These are phyloP conservation scores for Syngnathoides biaculeatus DNA, from an alignment of 2,113 vertebrate genomes.

Conservation along the genomic window DNA sequence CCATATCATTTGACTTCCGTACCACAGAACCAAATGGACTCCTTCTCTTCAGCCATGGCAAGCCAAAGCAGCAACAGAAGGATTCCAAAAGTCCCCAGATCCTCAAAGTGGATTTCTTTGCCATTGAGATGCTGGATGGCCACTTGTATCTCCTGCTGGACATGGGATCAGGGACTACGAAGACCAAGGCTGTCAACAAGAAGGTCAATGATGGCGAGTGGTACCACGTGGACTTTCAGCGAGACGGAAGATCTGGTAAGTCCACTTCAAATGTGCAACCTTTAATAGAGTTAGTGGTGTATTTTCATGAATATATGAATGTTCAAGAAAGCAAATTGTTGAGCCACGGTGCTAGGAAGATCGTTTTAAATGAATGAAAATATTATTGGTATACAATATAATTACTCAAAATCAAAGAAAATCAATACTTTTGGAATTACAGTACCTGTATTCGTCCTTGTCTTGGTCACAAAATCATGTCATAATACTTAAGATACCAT, in stretches of 20 bases:
- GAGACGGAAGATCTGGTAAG: slow-evolving; percentile 92
- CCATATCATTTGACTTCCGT: slow-evolving; percentile 97
- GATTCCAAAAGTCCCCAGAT: slow-evolving; percentile 89
- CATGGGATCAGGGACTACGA: slow-evolving; percentile 97
- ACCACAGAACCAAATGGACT: slow-evolving; percentile 96
- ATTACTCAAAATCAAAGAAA: not conserved
- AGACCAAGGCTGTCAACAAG: slow-evolving; percentile 90
- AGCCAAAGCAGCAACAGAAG: slow-evolving; percentile 88
- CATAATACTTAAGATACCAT: not conserved
- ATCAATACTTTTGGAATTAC: too few relatives aligned
- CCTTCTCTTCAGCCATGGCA: slow-evolving; percentile 95
- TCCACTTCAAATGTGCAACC: not conserved
- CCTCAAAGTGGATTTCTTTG: slow-evolving; percentile 96
- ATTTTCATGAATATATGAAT: not conserved
- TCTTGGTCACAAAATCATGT: not conserved
- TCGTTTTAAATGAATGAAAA: not conserved
- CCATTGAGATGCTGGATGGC: slow-evolving; percentile 96
- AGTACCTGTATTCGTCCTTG: not conserved
- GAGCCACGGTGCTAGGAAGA: not conserved
- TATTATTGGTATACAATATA: slow-evolving; percentile 12
- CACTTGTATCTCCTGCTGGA: slow-evolving; percentile 93
- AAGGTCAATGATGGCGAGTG: slow-evolving; percentile 98
- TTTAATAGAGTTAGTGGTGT: not conserved
- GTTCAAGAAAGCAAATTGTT: slow-evolving; percentile 5
- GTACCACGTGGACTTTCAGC: slow-evolving; percentile 98